A percentile compares a stretch with the other conserved stretches of the same genome.
Conservation (phyloP, 2,113 vertebrate genomes). For the Phaethon lepturus region DNA sequence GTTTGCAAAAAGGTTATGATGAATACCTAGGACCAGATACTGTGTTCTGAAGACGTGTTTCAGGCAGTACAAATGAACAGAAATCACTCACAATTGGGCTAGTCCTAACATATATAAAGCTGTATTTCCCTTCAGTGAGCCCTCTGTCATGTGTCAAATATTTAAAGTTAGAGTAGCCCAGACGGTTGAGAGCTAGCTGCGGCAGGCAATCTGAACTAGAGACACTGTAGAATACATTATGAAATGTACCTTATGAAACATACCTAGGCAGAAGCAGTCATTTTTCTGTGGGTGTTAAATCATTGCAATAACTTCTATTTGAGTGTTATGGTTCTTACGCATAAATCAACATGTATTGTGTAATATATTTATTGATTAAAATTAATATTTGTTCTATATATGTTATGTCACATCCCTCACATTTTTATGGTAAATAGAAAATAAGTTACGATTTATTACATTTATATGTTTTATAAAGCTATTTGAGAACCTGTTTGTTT, state of each 20-base stretch:
- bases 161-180: background rate
- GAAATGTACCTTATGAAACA: background rate
- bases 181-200: background rate
- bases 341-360: background rate
- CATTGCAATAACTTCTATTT: background rate
- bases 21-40: background rate
- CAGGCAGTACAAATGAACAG: background rate
- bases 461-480: background rate
- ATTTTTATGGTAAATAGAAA: slow-evolving; percentile 25
- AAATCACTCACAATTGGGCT: background rate
- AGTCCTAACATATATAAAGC: background rate
- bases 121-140: background rate
- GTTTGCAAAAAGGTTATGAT: background rate
- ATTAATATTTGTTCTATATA: background rate
- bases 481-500: background rate
- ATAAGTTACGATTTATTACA: background rate
- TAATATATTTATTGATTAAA: background rate
- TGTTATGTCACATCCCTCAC: background rate
- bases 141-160: background rate
- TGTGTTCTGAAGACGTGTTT: background rate
- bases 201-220: background rate
- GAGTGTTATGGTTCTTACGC: background rate
- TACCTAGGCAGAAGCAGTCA: background rate
- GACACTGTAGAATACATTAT: background rate
- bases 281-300: background rate